Base-by-base conservation (phyloP, 2,113 vertebrate species). In the Pontoporia blainvillei region DNA sequence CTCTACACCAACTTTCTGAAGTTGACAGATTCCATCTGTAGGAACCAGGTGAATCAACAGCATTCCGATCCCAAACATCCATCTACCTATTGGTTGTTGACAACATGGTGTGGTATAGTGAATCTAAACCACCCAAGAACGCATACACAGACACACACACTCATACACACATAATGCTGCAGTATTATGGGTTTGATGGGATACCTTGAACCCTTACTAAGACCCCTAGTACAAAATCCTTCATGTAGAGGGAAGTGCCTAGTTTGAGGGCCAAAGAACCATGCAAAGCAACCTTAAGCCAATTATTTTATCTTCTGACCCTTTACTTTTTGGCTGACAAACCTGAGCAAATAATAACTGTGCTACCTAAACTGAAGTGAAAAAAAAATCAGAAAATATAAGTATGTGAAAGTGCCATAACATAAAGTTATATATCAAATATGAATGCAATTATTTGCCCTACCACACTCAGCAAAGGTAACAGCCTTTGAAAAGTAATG, bases 261-360 rank as follows among this genome's bases (percentile, higher is more conserved):
- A 9, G 13, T 52, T 83, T 81, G 57, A 73, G 31, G 18, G 15
- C 59, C 25, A 91, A 88, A 92, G 41, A 79, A 46, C n/a, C 46
- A 6, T 23, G 2, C 15, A 83, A 90, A 39, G 3, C 23, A 71
- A 73, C 2, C 2, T 54, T 54, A 23, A 93, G 18, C 0, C 46
- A 92, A 76, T 76, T 72, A 72, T 89, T 93, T 86, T 86, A 41
- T 81, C 95, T 96, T 54, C 36, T 69, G 25, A 75, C 13, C 14
- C 17, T 81, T 90, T 81, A 57, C 34, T 79, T 84, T 75, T 39
- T 71, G 34, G 34, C 52, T 64, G 7, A 95, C 25, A 79, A 81
- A 66, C 2, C 25, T 92, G 4, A 91, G 34, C 15, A 92, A 90
- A 92, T 91, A 81, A 67, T 79, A 83, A 89, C 5, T 46, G 10